Evolutionary conservation across 2,113 vertebrate species (phyloP).

Genomic region (Amia ocellicauda): DNA sequence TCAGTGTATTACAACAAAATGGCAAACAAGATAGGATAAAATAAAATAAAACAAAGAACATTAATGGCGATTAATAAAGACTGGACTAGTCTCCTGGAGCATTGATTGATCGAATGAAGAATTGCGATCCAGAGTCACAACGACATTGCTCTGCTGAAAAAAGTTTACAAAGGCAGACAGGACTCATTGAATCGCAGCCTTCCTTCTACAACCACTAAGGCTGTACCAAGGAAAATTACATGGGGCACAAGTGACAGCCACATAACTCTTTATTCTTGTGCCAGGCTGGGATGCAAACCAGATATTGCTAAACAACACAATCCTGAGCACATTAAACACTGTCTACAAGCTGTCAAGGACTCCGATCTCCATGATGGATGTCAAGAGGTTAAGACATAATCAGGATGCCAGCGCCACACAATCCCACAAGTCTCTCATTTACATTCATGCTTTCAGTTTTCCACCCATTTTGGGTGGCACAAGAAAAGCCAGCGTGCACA

Average conservation of each 20-base stretch:
- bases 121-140: too few species aligned
- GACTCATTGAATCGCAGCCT: too few species aligned
- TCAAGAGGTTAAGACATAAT: slow-evolving; percentile 11
- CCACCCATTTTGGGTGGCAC: not conserved
- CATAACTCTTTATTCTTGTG: slow-evolving; percentile 59
- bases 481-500: not conserved
- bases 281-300: slow-evolving; percentile 53
- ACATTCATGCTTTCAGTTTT: not conserved
- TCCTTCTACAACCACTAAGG: slow-evolving; percentile 26
- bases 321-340: slow-evolving; percentile 22
- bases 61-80: too few species aligned
- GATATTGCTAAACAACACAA: slow-evolving; percentile 55
- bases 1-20: too few species aligned
- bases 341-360: slow-evolving; percentile 38
- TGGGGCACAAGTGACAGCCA: slow-evolving; percentile 49
- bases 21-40: too few species aligned
- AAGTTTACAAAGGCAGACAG: too few species aligned
- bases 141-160: too few species aligned
- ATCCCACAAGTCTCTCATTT: slow-evolving; percentile 17
- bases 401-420: slow-evolving; percentile 18
- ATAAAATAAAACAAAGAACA: too few species aligned
- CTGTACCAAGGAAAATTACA: slow-evolving; percentile 41
- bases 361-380: slow-evolving; percentile 15
- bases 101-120: too few species aligned
- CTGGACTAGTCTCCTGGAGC: too few species aligned